Base-by-base conservation (phyloP, 2,113 vertebrate species). In the Pagrus major region DNA sequence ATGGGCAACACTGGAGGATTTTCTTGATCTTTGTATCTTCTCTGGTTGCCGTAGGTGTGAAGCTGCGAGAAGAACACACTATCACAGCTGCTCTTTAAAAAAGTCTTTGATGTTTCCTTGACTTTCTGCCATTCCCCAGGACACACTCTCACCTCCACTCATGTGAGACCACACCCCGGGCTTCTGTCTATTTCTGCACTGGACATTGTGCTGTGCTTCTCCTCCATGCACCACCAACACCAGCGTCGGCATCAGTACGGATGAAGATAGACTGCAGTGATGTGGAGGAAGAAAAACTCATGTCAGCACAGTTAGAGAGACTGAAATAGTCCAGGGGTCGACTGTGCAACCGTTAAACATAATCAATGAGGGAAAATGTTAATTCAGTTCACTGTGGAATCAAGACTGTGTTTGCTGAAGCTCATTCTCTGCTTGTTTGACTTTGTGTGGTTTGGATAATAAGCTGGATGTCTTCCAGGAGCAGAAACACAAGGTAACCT, bases 71-170 rank as follows among this genome's bases (percentile, higher is more conserved):
- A 81, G 51, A 44, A 46, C 33, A 51, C 33, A 70, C 23, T 44
- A 11, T 29, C 59, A 42, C 15, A 47, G 33, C 47, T 71, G 3
- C 27, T 58, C 16, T 27, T 46, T 39, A 8, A 68, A 60, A n/a
- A 80, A 31, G 25, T 51, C 33, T 72, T 56, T 78, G 76, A 85
- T 41, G 47, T 78, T 83, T 85, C 49, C 76, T 80, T 81, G 85
- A 86, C 80, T 84, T 74, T 91, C 70, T 91, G 76, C 89, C 89
- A 21, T 66, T 86, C 72, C 76, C 70, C 86, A 93, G 91, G 91
- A 86, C 51, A 23, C 70, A 66, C 76, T 78, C 86, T 90, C 77
- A 87, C 87, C 83, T 86, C 84, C 90, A 92, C 84, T 84, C 87
- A 91, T 71, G 81, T 75, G 87, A 82, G 78, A 80, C 80, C 59